A percentile compares a stretch with the other conserved stretches of the same genome.
These are phyloP conservation scores for Epinotia bilunana DNA, from an alignment of 2,888 invertebrate genomes.

Conservation along the genomic window DNA sequence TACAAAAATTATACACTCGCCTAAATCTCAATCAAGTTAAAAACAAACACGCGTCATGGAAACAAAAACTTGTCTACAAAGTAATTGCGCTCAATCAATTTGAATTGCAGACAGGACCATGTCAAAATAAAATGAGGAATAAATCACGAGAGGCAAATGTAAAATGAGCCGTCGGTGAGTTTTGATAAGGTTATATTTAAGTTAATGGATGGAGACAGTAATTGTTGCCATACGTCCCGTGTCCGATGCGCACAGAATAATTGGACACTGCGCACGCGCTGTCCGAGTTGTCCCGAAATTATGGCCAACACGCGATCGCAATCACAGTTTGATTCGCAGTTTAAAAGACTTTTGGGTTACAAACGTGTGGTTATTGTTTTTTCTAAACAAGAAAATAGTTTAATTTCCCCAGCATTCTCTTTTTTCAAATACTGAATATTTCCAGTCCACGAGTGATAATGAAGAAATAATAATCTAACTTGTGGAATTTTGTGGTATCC, in stretches of 20 bases:
- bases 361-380: no score
- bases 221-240: constrained; percentile 26
- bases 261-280: constrained; percentile 35
- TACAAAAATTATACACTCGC: background rate
- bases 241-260: constrained; percentile 31
- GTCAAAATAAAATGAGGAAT: background rate
- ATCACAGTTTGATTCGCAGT: background rate
- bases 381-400: no score
- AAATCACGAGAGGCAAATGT: background rate
- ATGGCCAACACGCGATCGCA: constrained; percentile 48
- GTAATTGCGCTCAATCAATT: constrained; percentile 26
- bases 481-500: no score
- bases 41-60: constrained; percentile 15
- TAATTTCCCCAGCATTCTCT: no score
- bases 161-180: background rate
- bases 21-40: constrained; percentile 14
- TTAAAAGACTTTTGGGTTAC: background rate
- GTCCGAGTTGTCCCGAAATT: constrained; percentile 37
- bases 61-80: constrained; percentile 18
- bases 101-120: constrained; percentile 1
- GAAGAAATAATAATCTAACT: no score
- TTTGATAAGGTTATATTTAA: background rate
- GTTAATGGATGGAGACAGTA: background rate
- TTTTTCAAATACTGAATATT: no score
- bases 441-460: no score